Evolutionary conservation across 2,888 invertebrate genomes (phyloP), one percentile per base, ranked within the genome.

Genomic region (Ceriagrion tenellum): DNA sequence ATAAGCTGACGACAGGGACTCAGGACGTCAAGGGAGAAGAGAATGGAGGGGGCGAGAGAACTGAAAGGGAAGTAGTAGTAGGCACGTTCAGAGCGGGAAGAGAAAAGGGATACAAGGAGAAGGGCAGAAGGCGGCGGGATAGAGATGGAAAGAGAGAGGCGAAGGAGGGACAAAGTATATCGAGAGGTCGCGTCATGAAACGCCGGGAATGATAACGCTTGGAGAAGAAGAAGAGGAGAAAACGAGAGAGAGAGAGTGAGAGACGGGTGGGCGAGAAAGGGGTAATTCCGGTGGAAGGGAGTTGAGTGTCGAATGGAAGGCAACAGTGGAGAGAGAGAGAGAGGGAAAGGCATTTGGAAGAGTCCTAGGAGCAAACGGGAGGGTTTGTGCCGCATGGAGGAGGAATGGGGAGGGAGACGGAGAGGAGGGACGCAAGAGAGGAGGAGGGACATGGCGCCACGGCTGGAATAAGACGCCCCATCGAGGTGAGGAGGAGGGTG

Each of bases 381-480:
- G 69, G 35, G 35, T 81, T 3, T 35, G 81, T 35, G 35, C 35
- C 30, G 13, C 30, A 81, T 18, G 16, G 81, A 16, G 13, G 74
- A 26, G 1, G 69, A 63, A 23, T 56, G 20, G 23, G 74, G 30
- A 74, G 74, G 74, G 6, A 74, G n/a, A 23, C 30, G 20, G 30
- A 18, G 35, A 13, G 16, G 81, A 16, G 20, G 59, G 20, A 59
- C 20, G 16, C 18, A 69, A 69, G 26, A 69, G 69, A n/a, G 35
- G 35, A 10, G 74, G 13, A 81, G 16, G 35, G 30, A 2, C 30
- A 81, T 81, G 81, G 81, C 81, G 81, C 81, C 81, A 81, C 30
- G 81, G 35, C 81, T 35, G 81, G 81, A 81, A 81, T 81, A 81
- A 81, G 81, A 81, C 26, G 81, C 81, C 74, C 69, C 93, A 26